A percentile compares a stretch with the other conserved stretches of the same genome.
Conservation (phyloP, 2,888 invertebrate genomes). For the Idaea straminata region DNA sequence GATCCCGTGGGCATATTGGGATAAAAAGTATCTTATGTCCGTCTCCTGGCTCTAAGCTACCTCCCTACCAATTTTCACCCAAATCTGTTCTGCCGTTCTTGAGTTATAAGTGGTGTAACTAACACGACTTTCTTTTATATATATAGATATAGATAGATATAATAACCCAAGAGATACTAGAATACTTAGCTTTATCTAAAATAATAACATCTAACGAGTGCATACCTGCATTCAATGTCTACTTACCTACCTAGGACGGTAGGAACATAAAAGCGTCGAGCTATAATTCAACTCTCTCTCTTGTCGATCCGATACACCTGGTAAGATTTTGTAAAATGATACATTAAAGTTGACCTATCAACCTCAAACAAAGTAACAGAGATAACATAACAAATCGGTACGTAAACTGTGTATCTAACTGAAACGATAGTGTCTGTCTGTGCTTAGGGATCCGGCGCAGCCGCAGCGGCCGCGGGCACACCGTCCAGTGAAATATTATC, state of each 20-base stretch:
- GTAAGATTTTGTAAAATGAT: slow-evolving; percentile 50
- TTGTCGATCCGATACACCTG: slow-evolving; percentile 25
- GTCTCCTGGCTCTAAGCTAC: too few relatives aligned
- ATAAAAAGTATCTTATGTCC: too few relatives aligned
- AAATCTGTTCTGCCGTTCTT: too few relatives aligned
- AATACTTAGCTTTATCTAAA: too few relatives aligned
- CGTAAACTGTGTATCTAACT: slow-evolving; percentile 62
- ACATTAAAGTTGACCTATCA: slow-evolving; percentile 69
- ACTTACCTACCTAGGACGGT: neutral
- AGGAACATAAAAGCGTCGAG: neutral
- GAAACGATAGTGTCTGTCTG: slow-evolving; percentile 61
- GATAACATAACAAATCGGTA: slow-evolving; percentile 76
- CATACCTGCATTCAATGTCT: neutral
- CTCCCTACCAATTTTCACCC: too few relatives aligned
- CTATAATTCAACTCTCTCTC: slow-evolving; percentile 15
- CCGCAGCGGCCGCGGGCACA: slow-evolving; percentile 30
- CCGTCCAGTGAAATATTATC: slow-evolving; percentile 69
- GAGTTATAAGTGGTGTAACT: too few relatives aligned
- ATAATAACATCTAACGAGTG: neutral
- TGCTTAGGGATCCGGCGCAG: slow-evolving; percentile 14
- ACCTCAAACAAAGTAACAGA: slow-evolving; percentile 69
- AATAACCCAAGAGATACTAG: too few relatives aligned
- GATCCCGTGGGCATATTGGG: too few relatives aligned
- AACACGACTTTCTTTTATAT: too few relatives aligned
- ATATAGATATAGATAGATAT: too few relatives aligned